Evolutionary conservation across 2,797 vertebrate species (phyloP), one percentile per base, ranked within the genome.

Genomic region (Pristis pectinata): DNA sequence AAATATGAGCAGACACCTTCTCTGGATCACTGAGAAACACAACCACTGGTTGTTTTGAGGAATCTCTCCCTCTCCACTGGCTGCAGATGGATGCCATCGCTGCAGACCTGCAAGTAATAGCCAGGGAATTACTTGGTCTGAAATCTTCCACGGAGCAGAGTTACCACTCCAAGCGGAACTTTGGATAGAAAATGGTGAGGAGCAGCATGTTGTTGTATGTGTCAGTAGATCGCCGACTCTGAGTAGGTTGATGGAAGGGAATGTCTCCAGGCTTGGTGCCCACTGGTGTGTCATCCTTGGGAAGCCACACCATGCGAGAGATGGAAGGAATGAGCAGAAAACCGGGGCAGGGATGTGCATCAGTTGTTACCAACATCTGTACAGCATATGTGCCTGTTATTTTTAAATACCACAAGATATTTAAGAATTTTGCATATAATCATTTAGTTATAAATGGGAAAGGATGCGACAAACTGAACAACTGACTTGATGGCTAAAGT

Each of bases 321-420:
- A 59, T 87, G 83, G 83, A 87, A 87, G 56, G 53, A 59, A n/a
- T 87, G 53, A 87, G 53, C 56, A 6, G 83, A 61, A 87, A 87
- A 59, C 27, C 49, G n/a, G 53, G 56, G 30, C n/a, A 67, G 59
- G 8, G n/a, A 91, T 9, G 37, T 41, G n/a, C n/a, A 67, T 59
- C 34, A 91, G 37, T 67, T 5, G 17, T 64, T 37, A 22, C n/a
- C 6, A 24, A 91, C 59, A 67, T 91, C 59, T 91, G 59, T 22
- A 24, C 19, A 91, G 87, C 87, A 91, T 91, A 61, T 91, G 87
- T 91, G 59, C n/a, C n/a, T 64, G 17, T 61, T 91, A 37, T 37
- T 91, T 67, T 91, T 91, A 61, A 91, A 91, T 64, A 64, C 17
- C 85, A 67, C n/a, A 91, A 41, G 17, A 67, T 67, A 67, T 91